These are phyloP conservation scores for Megaceryle maxima DNA, from an alignment of 2,113 vertebrate species.

Conservation along the genomic window DNA sequence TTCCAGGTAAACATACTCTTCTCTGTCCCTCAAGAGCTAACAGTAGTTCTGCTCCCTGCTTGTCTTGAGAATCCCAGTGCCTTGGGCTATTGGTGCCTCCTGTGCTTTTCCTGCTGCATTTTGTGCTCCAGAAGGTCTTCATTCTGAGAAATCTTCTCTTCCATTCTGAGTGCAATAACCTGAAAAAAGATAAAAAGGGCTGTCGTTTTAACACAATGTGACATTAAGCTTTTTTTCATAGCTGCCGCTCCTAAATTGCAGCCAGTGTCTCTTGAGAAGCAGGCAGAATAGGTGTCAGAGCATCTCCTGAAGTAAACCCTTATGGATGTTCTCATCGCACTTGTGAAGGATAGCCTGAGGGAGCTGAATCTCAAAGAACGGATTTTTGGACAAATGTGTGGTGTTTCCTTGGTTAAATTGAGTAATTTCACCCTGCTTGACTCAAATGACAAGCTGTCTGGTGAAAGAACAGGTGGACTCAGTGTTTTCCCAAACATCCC, in stretches of 20 bases:
- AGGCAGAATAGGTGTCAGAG: neutral
- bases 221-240: neutral
- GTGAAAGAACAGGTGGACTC: neutral
- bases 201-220: neutral
- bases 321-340: neutral
- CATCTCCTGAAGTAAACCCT: neutral
- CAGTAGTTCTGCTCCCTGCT: neutral
- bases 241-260: neutral
- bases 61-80: neutral
- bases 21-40: neutral
- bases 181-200: neutral
- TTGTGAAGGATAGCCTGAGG: accelerated
- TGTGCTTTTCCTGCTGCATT: neutral
- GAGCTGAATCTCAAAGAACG: neutral
- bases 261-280: neutral
- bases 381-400: neutral
- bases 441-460: neutral
- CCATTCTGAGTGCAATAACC: neutral
- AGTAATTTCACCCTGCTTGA: neutral
- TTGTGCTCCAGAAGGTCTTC: neutral
- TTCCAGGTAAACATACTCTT: neutral
- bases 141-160: neutral
- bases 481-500: neutral
- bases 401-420: neutral
- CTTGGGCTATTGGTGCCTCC: neutral